Evolutionary conservation across 2,888 invertebrate species (phyloP), one percentile per base, ranked within the genome.

Genomic region (Phorcus lineatus): DNA sequence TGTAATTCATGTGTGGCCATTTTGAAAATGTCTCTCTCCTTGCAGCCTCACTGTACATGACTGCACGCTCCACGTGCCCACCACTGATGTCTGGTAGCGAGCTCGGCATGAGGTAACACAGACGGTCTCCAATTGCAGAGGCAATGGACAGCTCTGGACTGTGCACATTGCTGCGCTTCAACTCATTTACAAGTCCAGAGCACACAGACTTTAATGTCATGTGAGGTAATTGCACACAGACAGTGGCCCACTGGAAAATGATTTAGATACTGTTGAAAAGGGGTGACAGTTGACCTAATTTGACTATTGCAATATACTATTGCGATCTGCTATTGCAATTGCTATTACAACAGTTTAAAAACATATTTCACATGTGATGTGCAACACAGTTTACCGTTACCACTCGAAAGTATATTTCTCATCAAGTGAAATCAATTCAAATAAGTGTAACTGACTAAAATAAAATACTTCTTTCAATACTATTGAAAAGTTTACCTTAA

Each of bases 1-100:
- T 98, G 94, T 98, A 98, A 93, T 97, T 97, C 97, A 97, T 97
- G 91, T 98, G 98, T 1, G 98, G 98, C 98, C 98, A 98, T 91
- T 96, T 95, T 86, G 96, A 96, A 93, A 98, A 98, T 0, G 98
- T 98, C 91, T 97, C 96, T 87, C 97, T 95, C 67, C 98, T 94
- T 83, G 97, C 96, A 0, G 97, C 96, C 94, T 98, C 98, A 85
- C 97, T 97, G 92, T 97, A 97, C 98, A 98, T 98, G 81, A 93
- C 90, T 11, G 92, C 86, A 77, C 93, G 91, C 78, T 94, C 94
- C 7, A 91, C 89, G 80, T 87, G 83, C 84, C 90, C 88, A 84
- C 87, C 82, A 76, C 83, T 79, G 81, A 90, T 86, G 17, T 89
- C 88, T 9, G 79, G 78, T 7, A 84, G 81, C 22, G 55, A 85